phyloP scores from a whole-genome alignment of 2,797 vertebrate species.

The Ctenopoma multispine region DNA sequence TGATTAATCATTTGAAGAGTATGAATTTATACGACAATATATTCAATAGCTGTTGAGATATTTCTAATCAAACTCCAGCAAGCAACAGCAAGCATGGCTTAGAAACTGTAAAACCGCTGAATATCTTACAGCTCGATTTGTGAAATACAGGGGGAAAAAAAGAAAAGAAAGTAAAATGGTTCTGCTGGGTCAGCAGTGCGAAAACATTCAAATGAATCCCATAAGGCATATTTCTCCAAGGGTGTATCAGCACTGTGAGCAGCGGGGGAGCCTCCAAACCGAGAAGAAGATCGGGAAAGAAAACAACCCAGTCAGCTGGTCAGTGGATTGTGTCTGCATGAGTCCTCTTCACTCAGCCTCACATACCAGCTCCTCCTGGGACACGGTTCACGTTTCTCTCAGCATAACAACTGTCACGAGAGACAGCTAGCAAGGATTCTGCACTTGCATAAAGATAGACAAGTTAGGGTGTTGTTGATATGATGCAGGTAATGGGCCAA shows the following conservation, averaged over 20 bases:
- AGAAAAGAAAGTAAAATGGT: neutral
- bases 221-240: constrained; percentile 20
- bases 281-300: constrained; percentile 37
- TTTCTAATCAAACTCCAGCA: neutral
- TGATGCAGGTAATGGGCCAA: constrained; percentile 18
- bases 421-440: constrained; percentile 46
- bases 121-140: neutral
- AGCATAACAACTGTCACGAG: constrained; percentile 66
- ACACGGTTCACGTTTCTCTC: constrained; percentile 74
- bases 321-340: constrained; percentile 47
- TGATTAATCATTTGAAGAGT: too few relatives aligned
- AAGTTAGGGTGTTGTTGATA: constrained; percentile 40
- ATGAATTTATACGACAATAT: too few relatives aligned
- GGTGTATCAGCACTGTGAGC: constrained; percentile 20
- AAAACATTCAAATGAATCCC: constrained; percentile 37
- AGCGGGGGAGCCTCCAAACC: constrained; percentile 5
- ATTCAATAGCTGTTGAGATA: neutral
- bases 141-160: neutral
- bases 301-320: constrained; percentile 42
- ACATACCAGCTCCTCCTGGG: constrained; percentile 63
- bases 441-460: constrained; percentile 52
- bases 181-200: neutral
- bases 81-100: neutral
- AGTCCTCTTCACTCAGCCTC: constrained; percentile 43
- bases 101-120: neutral